Conservation (phyloP, 2,888 invertebrate genomes). For the Synergus gifuensis region DNA sequence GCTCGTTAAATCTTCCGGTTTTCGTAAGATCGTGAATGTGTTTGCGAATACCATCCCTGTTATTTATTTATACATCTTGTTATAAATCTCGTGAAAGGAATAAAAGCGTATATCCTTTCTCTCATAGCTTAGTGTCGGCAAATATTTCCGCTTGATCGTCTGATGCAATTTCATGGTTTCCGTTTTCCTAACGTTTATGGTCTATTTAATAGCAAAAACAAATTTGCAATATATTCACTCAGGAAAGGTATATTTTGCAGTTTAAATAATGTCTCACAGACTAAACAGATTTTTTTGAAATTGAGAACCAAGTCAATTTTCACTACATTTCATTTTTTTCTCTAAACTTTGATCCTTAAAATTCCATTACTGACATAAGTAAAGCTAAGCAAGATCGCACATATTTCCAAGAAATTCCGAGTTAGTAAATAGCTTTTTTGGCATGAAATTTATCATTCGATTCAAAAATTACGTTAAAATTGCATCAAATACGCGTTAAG, state of each 20-base stretch:
- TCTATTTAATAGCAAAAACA: neutral
- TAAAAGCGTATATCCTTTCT: conserved; percentile 13
- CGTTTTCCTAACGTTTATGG: neutral
- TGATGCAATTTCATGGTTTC: conserved; percentile 28
- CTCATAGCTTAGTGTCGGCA: neutral
- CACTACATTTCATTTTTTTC: neutral
- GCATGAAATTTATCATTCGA: neutral
- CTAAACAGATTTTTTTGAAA: neutral
- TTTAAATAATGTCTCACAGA: no score
- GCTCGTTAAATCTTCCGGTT: neutral
- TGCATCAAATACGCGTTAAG: neutral
- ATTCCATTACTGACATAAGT: neutral
- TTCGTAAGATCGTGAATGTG: neutral
- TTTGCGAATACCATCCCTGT: neutral
- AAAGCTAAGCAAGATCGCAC: neutral
- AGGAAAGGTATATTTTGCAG: neutral
- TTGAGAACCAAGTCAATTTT: neutral
- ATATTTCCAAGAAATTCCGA: no score
- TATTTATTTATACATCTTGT: neutral
- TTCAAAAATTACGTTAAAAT: neutral
- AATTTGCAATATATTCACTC: neutral
- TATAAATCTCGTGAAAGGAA: neutral
- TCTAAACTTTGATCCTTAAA: neutral
- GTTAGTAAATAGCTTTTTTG: neutral
- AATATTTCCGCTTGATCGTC: conserved; percentile 9